phyloP scores from a whole-genome alignment of 2,888 invertebrate species.

The Protodeltote pygarga region DNA sequence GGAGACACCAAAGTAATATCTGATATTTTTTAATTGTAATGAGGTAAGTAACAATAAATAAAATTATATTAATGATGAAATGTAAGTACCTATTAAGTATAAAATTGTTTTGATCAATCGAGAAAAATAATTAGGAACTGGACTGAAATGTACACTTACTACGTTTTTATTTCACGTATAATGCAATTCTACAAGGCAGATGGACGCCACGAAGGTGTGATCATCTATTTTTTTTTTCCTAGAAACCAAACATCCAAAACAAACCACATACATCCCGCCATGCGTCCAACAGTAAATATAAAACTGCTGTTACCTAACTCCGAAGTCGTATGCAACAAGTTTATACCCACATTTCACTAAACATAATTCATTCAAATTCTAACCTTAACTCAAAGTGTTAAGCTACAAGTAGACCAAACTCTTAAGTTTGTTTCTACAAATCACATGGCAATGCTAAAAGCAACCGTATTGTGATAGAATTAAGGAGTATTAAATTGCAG shows the following conservation, averaged over 20 bases:
- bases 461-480: constrained; percentile 1
- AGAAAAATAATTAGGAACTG: neutral
- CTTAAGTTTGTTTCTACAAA: neutral
- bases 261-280: constrained; percentile 5
- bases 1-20: too few species aligned
- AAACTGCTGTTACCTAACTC: constrained; percentile 23
- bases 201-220: too few species aligned
- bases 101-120: neutral
- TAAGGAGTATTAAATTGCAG: constrained; percentile 9
- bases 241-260: neutral
- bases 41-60: too few species aligned
- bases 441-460: constrained; percentile 4
- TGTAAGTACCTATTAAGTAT: neutral
- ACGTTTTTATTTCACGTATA: too few species aligned
- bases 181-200: too few species aligned
- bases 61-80: too few species aligned
- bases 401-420: constrained; percentile 8
- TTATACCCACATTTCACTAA: neutral
- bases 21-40: too few species aligned
- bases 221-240: too few species aligned
- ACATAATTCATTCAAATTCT: neutral
- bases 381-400: constrained; percentile 1
- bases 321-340: constrained; percentile 46
- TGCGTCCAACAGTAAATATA: constrained; percentile 16
- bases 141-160: too few species aligned